Percentiles rank a stretch among this genome's conserved stretches.
phyloP scores from a whole-genome alignment of 2,888 invertebrate genomes.

The Eudemis profundana region DNA sequence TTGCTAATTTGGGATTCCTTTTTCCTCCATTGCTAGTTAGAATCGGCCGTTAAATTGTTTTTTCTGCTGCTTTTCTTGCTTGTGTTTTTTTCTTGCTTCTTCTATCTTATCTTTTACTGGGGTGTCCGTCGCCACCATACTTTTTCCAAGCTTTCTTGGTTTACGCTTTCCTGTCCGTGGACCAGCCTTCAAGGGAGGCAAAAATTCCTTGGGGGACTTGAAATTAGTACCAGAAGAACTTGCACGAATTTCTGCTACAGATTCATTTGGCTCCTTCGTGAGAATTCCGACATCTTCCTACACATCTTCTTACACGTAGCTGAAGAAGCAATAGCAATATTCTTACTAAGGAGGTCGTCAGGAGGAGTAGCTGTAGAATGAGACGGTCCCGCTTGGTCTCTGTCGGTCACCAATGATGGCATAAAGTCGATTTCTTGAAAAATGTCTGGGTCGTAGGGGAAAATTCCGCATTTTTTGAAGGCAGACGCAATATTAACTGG shows the following conservation, averaged over 20 bases:
- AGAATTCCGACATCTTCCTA: constrained; percentile 31
- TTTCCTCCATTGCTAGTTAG: too few relatives aligned
- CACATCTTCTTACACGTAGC: constrained; percentile 17
- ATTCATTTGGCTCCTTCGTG: constrained; percentile 5
- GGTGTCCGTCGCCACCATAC: constrained; percentile 41
- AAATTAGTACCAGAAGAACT: too few relatives aligned
- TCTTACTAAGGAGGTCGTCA: too few relatives aligned
- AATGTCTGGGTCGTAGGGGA: constrained; percentile 51
- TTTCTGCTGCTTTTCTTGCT: constrained; percentile 7
- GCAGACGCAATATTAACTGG: constrained; percentile 59
- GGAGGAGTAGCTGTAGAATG: too few relatives aligned
- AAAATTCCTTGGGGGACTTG: too few relatives aligned
- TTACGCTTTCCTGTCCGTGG: constrained; percentile 17
- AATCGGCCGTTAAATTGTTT: too few relatives aligned
- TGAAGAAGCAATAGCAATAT: constrained; percentile 19
- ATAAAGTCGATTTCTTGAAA: constrained; percentile 53
- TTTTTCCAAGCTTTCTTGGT: constrained; percentile 33
- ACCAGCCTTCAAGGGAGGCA: constrained; percentile 8
- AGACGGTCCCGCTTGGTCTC: not conserved
- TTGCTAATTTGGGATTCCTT: too few relatives aligned
- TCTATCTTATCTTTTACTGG: constrained; percentile 34
- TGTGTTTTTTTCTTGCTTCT: constrained; percentile 5
- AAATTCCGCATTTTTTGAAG: constrained; percentile 47
- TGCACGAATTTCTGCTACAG: not conserved
- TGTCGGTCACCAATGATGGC: constrained; percentile 49